Evolutionary conservation across 2,113 vertebrate genomes (phyloP).

Genomic region (Amphilophus citrinellus): DNA sequence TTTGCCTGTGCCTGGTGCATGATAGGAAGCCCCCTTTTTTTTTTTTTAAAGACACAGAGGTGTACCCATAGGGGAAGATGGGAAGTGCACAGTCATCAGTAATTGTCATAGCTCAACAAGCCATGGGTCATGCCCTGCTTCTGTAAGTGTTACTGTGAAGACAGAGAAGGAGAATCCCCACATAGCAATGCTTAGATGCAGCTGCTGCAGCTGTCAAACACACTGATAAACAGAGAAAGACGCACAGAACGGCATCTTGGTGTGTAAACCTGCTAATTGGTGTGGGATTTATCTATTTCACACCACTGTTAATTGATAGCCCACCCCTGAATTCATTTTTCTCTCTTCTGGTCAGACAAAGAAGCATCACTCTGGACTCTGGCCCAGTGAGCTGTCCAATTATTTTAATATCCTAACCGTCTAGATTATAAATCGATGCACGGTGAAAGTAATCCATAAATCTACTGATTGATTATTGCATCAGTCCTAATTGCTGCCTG

Average conservation of each 20-base stretch:
- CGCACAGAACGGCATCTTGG: neutral
- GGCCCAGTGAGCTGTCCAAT: neutral
- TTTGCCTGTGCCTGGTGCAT: slow-evolving; percentile 1
- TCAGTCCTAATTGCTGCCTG: slow-evolving; percentile 10
- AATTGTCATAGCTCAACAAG: slow-evolving; percentile 73
- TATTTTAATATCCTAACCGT: neutral
- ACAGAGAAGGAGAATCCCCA: slow-evolving; percentile 48
- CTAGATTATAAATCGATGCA: neutral
- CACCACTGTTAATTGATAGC: neutral
- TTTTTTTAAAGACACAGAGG: slow-evolving; percentile 45
- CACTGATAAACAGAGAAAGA: slow-evolving; percentile 28
- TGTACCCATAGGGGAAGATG: slow-evolving; percentile 42
- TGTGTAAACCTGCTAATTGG: neutral
- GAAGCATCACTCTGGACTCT: neutral
- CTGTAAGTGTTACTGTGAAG: slow-evolving; percentile 70
- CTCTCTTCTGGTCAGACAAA: slow-evolving; percentile 14
- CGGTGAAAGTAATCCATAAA: slow-evolving; percentile 3
- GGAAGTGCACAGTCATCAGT: slow-evolving; percentile 75
- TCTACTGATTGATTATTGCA: slow-evolving; percentile 16
- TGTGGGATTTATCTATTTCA: neutral
- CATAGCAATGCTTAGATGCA: slow-evolving; percentile 35
- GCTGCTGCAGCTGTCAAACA: slow-evolving; percentile 51
- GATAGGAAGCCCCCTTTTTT: neutral
- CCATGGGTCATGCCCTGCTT: slow-evolving; percentile 71
- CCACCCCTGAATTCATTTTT: neutral